Evolutionary conservation across 2,888 invertebrate species (phyloP).

Genomic region (Aromia moschata): DNA sequence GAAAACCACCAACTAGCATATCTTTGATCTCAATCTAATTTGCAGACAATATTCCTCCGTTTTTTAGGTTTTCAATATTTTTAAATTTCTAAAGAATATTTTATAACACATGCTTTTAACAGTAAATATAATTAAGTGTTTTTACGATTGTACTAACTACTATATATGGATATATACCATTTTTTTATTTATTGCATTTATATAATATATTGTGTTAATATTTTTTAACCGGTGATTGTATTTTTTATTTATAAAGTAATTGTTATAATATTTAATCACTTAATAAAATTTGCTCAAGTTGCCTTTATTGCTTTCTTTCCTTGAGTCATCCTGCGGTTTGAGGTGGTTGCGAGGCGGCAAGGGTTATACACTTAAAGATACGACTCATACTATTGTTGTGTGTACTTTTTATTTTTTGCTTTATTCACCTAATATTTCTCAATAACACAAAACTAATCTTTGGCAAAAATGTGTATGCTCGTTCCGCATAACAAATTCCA

Average conservation of each 20-base stretch:
- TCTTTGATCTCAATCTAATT: conserved; percentile 5
- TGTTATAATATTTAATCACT: conserved; percentile 14
- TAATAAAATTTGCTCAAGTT: conserved; percentile 31
- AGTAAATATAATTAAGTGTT: conserved; percentile 18
- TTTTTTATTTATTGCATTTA: conserved; percentile 36
- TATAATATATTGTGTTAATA: conserved; percentile 18
- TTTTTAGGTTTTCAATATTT: not conserved
- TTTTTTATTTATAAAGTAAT: conserved; percentile 18
- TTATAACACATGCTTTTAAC: conserved; percentile 14
- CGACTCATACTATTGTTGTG: not conserved
- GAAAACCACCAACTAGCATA: too few species aligned
- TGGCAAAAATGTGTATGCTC: conserved; percentile 1
- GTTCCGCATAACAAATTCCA: not conserved
- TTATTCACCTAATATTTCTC: conserved; percentile 7
- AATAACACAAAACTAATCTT: conserved; percentile 23
- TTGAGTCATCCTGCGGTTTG: conserved; percentile 29
- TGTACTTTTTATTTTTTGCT: conserved; percentile 10
- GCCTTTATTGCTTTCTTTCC: conserved; percentile 30
- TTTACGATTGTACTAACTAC: conserved; percentile 14
- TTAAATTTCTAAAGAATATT: conserved; percentile 8
- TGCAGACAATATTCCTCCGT: conserved; percentile 5
- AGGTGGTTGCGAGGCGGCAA: conserved; percentile 56
- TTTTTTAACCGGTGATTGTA: conserved; percentile 24
- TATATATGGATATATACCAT: conserved; percentile 19
- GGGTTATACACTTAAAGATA: conserved; percentile 40